phyloP scores from a whole-genome alignment of 2,113 vertebrate species.

The Cynopterus brachyotis region DNA sequence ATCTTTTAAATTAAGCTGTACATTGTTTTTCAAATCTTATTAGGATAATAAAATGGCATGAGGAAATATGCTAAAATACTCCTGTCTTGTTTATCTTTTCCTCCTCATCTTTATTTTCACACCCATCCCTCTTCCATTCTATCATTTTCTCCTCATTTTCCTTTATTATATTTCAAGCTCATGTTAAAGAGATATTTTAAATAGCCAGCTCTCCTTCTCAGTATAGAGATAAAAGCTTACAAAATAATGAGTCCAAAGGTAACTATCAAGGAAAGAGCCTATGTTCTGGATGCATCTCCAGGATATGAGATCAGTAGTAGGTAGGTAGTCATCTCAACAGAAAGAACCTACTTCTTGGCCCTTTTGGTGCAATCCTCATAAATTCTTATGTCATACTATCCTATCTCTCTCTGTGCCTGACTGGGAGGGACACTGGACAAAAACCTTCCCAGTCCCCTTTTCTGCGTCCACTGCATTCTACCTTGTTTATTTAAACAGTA shows the following conservation, averaged over 20 bases:
- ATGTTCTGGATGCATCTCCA: neutral
- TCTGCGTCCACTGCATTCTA: neutral
- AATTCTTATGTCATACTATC: fast-evolving
- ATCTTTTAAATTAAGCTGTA: neutral
- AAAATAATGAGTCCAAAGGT: neutral
- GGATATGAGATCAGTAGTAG: fast-evolving
- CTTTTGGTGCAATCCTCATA: fast-evolving
- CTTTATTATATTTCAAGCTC: neutral
- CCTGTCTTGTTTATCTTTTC: neutral
- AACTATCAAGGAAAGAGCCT: neutral
- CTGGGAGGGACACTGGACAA: neutral
- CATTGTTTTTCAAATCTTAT: neutral
- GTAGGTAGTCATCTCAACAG: neutral
- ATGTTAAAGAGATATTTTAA: neutral
- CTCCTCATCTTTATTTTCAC: neutral
- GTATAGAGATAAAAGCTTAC: neutral
- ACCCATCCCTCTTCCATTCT: neutral
- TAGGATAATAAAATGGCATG: neutral
- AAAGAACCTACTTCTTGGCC: too few species aligned
- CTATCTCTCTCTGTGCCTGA: neutral
- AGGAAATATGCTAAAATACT: neutral
- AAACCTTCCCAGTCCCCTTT: fast-evolving
- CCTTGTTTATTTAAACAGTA: neutral
- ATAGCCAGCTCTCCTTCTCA: neutral
- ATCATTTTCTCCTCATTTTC: neutral